Evolutionary conservation across 2,888 invertebrate genomes (phyloP).

Genomic region (Noctua janthe): DNA sequence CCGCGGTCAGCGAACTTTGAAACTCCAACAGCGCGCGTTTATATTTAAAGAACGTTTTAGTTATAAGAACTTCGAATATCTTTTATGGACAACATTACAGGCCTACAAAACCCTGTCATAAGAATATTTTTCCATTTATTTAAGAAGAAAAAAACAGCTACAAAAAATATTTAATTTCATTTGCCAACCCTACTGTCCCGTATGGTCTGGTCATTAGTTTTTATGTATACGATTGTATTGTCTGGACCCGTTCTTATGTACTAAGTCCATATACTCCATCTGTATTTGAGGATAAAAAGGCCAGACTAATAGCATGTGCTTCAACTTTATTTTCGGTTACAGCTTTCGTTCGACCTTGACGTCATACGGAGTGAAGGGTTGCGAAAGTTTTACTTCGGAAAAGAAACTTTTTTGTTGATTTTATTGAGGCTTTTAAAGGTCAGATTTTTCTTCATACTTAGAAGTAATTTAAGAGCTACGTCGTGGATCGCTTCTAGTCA

Average conservation of each 20-base stretch:
- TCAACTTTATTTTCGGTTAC: constrained; percentile 42
- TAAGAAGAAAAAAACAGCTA: neutral
- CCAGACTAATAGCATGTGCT: constrained; percentile 29
- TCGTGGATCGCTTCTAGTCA: neutral
- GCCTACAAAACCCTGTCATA: neutral
- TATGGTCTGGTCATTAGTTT: constrained; percentile 51
- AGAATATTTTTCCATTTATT: neutral
- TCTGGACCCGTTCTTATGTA: constrained; percentile 52
- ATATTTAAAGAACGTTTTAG: neutral
- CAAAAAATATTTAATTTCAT: constrained; percentile 1
- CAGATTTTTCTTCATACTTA: neutral
- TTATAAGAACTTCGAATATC: neutral
- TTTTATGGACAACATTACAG: neutral
- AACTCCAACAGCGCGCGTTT: neutral
- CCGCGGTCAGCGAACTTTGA: neutral
- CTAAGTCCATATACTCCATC: constrained; percentile 25
- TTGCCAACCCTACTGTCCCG: constrained; percentile 20
- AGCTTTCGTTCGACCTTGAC: constrained; percentile 19
- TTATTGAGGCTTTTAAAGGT: neutral
- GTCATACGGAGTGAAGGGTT: constrained; percentile 9
- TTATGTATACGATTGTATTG: constrained; percentile 61
- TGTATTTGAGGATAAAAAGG: constrained; percentile 34
- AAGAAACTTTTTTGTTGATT: neutral
- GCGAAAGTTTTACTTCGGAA: neutral
- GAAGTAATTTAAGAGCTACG: no score